Evolutionary conservation across 2,113 vertebrate genomes (phyloP).

Genomic region (Sapajus apella): DNA sequence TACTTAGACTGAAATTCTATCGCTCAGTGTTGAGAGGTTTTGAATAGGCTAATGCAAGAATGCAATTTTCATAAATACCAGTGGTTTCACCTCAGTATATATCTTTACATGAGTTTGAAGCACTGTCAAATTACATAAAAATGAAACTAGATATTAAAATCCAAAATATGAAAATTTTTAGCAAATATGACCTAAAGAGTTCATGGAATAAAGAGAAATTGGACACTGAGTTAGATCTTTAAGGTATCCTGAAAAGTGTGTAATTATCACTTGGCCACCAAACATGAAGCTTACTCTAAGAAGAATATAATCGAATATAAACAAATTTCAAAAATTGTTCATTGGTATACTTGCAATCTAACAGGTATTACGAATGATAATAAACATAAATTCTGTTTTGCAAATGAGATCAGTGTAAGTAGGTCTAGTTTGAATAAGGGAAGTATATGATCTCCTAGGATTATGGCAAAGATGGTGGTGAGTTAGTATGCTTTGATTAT

Average conservation of each 20-base stretch:
- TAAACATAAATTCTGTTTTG: not conserved
- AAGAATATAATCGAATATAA: not conserved
- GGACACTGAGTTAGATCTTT: not conserved
- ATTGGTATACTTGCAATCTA: not conserved
- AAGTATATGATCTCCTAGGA: not conserved
- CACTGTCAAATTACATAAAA: not conserved
- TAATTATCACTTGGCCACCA: not conserved
- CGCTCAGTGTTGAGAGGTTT: slow-evolving; percentile 30
- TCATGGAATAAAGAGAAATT: slow-evolving; percentile 13
- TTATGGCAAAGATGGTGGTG: not conserved
- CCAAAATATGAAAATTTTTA: slow-evolving; percentile 9
- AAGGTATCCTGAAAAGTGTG: not conserved
- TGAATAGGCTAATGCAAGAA: slow-evolving; percentile 45
- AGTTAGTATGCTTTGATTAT: not conserved
- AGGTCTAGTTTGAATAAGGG: not conserved
- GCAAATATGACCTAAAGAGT: not conserved
- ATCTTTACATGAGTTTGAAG: slow-evolving; percentile 52
- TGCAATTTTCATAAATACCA: slow-evolving; percentile 49
- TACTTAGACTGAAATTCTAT: slow-evolving; percentile 64
- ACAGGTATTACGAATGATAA: not conserved
- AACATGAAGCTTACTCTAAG: not conserved
- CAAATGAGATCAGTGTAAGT: not conserved
- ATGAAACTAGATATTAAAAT: slow-evolving; percentile 49
- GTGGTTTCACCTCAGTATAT: slow-evolving; percentile 27
- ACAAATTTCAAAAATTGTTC: not conserved